Base-by-base conservation (phyloP, 2,888 invertebrate species). In the Seira ritae region DNA sequence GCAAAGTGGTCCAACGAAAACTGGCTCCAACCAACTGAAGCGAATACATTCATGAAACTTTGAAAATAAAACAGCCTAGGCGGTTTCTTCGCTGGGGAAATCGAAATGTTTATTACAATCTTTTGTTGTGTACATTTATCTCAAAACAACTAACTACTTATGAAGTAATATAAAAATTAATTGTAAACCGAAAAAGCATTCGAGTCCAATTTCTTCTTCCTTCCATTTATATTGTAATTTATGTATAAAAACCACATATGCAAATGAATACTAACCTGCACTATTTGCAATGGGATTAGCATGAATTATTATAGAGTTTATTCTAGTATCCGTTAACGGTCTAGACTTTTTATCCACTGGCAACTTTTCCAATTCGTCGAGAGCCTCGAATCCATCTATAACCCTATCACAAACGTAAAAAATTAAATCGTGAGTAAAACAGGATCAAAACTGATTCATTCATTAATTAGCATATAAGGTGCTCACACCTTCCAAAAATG, bases 321-420 rank as follows among this genome's bases (percentile, higher is more conserved):
- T 95, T 91, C 94, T 94, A 31, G 95, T 95, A 90, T 98, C 98
- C 55, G 94, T 94, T 0, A 97, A 91, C 0, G 99, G 99, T 89
- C 94, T 94, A 90, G 94, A 98, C 89, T 95, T 97, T 92, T 98
- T 99, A 2, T 98, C 97, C 0, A 99, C 98, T 73, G 96, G 94
- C 85, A 97, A 92, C 91, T 98, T 98, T 91, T 99, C 99, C 87
- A 99, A 92, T 90, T 98, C 98, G 91, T 99, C 99, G 50, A 99
- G 92, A 0, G 96, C 94, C 91, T 99, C 98, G 90, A 98, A 94
- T 1, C 99, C 99, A 92, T 99, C 99, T 89, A 99, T 99, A 0
- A 99, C 95, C 90, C 98, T 98, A 92, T 55, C 8, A 8, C 31
- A 31, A 31, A 4, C 31, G 8, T 80, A 94, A 93, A 85, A 50